Evolutionary conservation across 2,113 vertebrate genomes (phyloP), one percentile per base, ranked within the genome.

Genomic region (Prolemur simus): DNA sequence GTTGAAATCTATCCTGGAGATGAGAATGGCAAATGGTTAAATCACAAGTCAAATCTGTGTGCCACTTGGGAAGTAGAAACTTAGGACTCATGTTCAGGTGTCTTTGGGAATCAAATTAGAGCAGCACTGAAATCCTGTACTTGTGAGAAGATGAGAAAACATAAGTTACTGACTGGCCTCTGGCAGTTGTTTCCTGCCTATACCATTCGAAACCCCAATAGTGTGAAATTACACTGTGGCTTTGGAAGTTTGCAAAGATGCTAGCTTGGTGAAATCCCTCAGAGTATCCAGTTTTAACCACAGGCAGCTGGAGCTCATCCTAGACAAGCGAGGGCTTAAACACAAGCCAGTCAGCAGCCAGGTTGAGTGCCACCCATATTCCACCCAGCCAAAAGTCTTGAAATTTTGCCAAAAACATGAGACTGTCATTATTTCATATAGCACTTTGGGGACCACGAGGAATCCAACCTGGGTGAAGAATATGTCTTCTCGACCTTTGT

Each of bases 361-460:
- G 99, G 99, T 99, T 0, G 99, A 99, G 96, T 99, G 99, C 71
- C 99, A 99, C 95, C 99, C 99, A 0, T 99, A 99, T 96, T 99
- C 99, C 98, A 99, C 99, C 9, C 99, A 99, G 90, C 98, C 98
- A 32, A 99, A 99, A 97, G 99, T 99, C 87, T 96, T 99, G 97
- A 99, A 99, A 93, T 99, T 98, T 96, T 99, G 99, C 97, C 98
- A 97, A 91, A 98, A 99, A 63, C 98, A 99, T 17, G 98, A 98
- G 85, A 99, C 99, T 6, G 98, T 99, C 86, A 98, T 99, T 69
- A 98, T 99, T 85, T 99, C 99, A 27, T 99, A 99, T 94, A 99
- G 99, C 71, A 99, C 99, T 20, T n/a, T 99, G 63, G 99, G 99
- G 95, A 99, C 99, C 18, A 98, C 98, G 84, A 99, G 99, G 90